phyloP scores from a whole-genome alignment of 2,888 invertebrate genomes.

The Acanthacorydalis orientalis region DNA sequence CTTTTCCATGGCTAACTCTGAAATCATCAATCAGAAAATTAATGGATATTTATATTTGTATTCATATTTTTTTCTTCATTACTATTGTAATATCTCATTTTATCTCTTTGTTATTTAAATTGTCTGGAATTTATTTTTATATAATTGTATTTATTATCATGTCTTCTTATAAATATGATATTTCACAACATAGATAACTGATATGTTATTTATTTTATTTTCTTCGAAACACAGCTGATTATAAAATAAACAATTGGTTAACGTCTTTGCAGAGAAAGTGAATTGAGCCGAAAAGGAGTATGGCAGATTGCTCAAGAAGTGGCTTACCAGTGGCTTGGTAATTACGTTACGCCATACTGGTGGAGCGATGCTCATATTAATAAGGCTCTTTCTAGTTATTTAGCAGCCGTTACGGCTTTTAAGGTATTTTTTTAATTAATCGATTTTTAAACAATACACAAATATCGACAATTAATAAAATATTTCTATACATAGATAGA shows the following conservation, averaged over 20 bases:
- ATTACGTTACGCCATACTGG: slow-evolving; percentile 56
- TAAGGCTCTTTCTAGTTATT: slow-evolving; percentile 57
- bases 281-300: slow-evolving; percentile 44
- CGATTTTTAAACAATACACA: neutral
- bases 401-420: slow-evolving; percentile 54
- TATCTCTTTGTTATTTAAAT: too few relatives aligned
- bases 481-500: slow-evolving; percentile 34
- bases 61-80: too few relatives aligned
- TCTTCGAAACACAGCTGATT: neutral
- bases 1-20: too few relatives aligned
- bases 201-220: slow-evolving; percentile 4
- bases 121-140: too few relatives aligned
- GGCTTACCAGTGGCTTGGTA: slow-evolving; percentile 66
- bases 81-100: too few relatives aligned
- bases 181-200: slow-evolving; percentile 6
- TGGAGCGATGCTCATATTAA: slow-evolving; percentile 63
- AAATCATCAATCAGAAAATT: too few relatives aligned
- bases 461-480: neutral
- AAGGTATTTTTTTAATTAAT: slow-evolving; percentile 31
- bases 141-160: too few relatives aligned
- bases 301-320: slow-evolving; percentile 55
- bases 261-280: slow-evolving; percentile 46
- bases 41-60: too few relatives aligned
- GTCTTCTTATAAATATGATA: neutral
- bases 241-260: neutral